Percentiles rank a stretch among this genome's conserved stretches.
These are phyloP conservation scores for Pyrocephalus nanus DNA, from an alignment of 2,797 vertebrate genomes.

Conservation along the genomic window DNA sequence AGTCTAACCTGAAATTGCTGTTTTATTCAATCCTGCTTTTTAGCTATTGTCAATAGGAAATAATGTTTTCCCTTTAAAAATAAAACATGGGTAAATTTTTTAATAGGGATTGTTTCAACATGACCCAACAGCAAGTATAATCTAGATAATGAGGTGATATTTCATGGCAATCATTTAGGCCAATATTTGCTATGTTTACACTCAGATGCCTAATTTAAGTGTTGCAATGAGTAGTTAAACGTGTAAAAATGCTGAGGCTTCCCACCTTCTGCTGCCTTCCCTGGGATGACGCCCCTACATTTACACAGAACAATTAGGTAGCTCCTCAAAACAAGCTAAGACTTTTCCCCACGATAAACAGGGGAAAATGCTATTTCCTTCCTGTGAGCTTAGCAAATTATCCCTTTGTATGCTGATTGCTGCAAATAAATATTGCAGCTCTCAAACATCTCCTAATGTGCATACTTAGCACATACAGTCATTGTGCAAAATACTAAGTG, in stretches of 20 bases:
- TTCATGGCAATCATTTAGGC: constrained; percentile 29
- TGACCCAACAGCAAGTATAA: not conserved
- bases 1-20: not conserved
- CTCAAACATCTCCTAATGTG: not conserved
- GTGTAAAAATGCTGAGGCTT: constrained; percentile 28
- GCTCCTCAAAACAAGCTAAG: constrained; percentile 14
- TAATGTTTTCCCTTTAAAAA: not conserved
- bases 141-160: constrained; percentile 5
- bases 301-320: constrained; percentile 30
- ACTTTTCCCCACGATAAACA: not conserved
- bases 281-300: not conserved
- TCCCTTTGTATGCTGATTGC: not conserved
- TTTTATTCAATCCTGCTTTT: not conserved
- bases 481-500: not conserved
- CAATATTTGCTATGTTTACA: constrained; percentile 48
- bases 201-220: constrained; percentile 7
- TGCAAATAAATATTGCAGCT: constrained; percentile 23
- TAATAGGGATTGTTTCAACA: not conserved
- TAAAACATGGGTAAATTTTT: not conserved
- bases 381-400: not conserved
- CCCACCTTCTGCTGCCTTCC: not conserved
- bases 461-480: not conserved
- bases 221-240: not conserved
- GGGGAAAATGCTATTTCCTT: not conserved
- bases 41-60: not conserved